Evolutionary conservation across 2,888 invertebrate genomes (phyloP), one percentile per base, ranked within the genome.

Genomic region (Eupithecia vulgata): DNA sequence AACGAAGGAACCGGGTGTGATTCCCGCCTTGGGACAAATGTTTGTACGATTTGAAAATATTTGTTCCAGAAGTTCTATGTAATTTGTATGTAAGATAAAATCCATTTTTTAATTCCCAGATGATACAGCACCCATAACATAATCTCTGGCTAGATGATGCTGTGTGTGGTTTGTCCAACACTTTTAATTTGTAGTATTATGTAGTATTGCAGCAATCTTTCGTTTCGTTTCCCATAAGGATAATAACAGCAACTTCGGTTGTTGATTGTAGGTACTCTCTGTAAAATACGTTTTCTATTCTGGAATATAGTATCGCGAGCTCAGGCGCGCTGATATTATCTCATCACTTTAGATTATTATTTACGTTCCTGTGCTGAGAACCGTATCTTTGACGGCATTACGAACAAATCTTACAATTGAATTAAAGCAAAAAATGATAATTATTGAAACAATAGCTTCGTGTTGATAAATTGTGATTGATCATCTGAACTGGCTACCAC

Each of bases 401-500:
- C 37, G 62, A 8, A 21, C 35, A 37, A 64, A 45, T 67, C 40
- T 59, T 59, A 34, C 40, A 65, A 70, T 52, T 25, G n/a, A 66
- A 59, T 67, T 30, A 35, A 57, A 34, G 61, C 61, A 68, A 65
- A 68, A 65, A 68, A 34, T 10, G 0, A 57, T 67, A 73, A 52
- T 71, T 59, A 66, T 68, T 45, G 21, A 57, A 67, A 76, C 73
- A 73, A 73, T 76, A 67, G 76, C 71, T 69, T 64, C 72, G 72
- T 75, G 73, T 48, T 73, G 62, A 67, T 72, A 70, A 76, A 64
- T 61, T 45, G 57, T 30, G 67, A 71, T 76, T 25, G 67, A 68
- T 70, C 67, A 73, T 67, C 72, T 45, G 57, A 68, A n/a, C 21
- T 25, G 21, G 57, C 25, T 13, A 57, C 57, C 57, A 57, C 59